Conservation (phyloP, 2,113 vertebrate species). For the Oncorhynchus clarkii region DNA sequence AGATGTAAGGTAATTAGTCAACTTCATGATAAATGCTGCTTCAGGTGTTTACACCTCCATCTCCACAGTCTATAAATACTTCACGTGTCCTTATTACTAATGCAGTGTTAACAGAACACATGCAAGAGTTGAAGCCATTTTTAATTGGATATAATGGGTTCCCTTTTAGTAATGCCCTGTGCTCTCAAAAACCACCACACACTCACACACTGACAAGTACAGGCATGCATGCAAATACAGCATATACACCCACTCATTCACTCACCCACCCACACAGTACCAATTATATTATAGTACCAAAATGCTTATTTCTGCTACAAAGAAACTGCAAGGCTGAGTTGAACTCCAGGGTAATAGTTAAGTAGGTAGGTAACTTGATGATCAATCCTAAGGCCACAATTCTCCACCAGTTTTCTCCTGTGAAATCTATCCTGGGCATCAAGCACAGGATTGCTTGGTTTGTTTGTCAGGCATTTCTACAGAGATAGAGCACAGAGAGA, state of each 20-base stretch:
- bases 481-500: constrained; percentile 18
- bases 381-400: not conserved
- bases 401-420: not conserved
- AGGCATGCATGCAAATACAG: not conserved
- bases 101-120: constrained; percentile 30
- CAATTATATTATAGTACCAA: not conserved
- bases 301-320: not conserved
- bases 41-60: constrained; percentile 25
- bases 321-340: not conserved
- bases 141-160: constrained; percentile 40
- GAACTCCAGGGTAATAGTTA: not conserved
- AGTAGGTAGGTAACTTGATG: not conserved
- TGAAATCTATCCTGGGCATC: constrained; percentile 29
- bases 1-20: not conserved
- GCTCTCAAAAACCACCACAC: not conserved
- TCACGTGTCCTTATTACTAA: constrained; percentile 39
- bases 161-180: constrained; percentile 20
- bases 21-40: constrained; percentile 10
- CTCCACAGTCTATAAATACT: not conserved
- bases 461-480: constrained; percentile 25
- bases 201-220: not conserved
- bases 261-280: not conserved
- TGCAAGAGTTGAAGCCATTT: constrained; percentile 36
- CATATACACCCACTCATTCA: not conserved
- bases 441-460: constrained; percentile 20